Conservation (phyloP, 2,113 vertebrate species). For the Daboia siamensis region DNA sequence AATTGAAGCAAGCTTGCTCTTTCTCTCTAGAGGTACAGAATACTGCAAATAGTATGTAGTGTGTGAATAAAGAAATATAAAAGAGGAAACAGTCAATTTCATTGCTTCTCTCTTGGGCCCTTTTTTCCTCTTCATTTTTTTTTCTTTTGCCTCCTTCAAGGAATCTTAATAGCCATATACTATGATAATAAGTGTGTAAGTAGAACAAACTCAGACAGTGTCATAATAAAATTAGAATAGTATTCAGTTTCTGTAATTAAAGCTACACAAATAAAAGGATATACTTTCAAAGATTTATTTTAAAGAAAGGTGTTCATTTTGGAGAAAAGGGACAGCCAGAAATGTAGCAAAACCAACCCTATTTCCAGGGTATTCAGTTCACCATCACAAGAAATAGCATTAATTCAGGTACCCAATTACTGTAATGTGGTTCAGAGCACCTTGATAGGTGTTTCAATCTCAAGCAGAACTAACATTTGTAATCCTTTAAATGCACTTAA, state of each 20-base stretch:
- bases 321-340: constrained; percentile 36
- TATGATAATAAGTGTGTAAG: constrained; percentile 43
- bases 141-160: constrained; percentile 10
- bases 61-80: constrained; percentile 48
- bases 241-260: constrained; percentile 65
- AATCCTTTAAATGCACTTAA: constrained; percentile 99
- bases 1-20: constrained; percentile 44
- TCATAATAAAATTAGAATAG: constrained; percentile 59
- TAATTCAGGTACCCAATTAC: constrained; percentile 86
- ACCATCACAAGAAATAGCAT: constrained; percentile 70
- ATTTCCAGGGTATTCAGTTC: constrained; percentile 63
- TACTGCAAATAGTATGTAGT: constrained; percentile 45
- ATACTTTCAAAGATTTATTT: constrained; percentile 61
- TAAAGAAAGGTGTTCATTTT: neutral
- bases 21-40: constrained; percentile 44
- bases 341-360: constrained; percentile 60
- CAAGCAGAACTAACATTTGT: constrained; percentile 85
- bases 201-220: constrained; percentile 52
- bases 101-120: neutral
- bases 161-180: constrained; percentile 9
- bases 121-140: neutral
- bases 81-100: neutral
- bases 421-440: constrained; percentile 84
- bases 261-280: constrained; percentile 56
- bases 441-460: constrained; percentile 81